These are phyloP conservation scores for Fabriciana adippe DNA, from an alignment of 2,888 invertebrate species.

Conservation along the genomic window DNA sequence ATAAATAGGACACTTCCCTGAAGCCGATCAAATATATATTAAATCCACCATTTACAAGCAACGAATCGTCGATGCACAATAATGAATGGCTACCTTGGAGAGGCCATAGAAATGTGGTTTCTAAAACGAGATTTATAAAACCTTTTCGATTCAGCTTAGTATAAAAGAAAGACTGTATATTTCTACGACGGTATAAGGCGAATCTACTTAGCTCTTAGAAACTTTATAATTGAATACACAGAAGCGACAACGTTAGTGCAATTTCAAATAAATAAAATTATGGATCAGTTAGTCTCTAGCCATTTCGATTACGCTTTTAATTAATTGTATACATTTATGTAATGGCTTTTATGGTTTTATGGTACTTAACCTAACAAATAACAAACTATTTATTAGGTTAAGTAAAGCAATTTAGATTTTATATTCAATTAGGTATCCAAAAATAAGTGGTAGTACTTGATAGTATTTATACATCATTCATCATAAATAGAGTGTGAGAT, in stretches of 20 bases:
- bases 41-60: conserved; percentile 9
- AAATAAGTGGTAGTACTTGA: too few species aligned
- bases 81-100: conserved; percentile 18
- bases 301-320: too few species aligned
- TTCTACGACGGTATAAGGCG: conserved; percentile 13
- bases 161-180: conserved; percentile 16
- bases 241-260: conserved; percentile 1
- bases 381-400: too few species aligned
- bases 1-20: background rate
- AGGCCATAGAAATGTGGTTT: conserved; percentile 19
- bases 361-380: too few species aligned
- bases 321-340: too few species aligned
- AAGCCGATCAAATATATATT: conserved; percentile 11
- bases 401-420: too few species aligned
- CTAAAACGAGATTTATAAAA: conserved; percentile 18
- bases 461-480: too few species aligned
- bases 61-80: conserved; percentile 7
- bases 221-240: conserved; percentile 19
- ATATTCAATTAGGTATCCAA: too few species aligned
- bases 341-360: too few species aligned
- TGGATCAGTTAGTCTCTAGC: background rate
- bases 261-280: conserved; percentile 2
- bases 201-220: conserved; percentile 19
- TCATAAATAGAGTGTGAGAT: too few species aligned
- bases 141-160: conserved; percentile 13